Conservation (phyloP, 1,140 invertebrate species). For the Nephotettix cincticeps region DNA sequence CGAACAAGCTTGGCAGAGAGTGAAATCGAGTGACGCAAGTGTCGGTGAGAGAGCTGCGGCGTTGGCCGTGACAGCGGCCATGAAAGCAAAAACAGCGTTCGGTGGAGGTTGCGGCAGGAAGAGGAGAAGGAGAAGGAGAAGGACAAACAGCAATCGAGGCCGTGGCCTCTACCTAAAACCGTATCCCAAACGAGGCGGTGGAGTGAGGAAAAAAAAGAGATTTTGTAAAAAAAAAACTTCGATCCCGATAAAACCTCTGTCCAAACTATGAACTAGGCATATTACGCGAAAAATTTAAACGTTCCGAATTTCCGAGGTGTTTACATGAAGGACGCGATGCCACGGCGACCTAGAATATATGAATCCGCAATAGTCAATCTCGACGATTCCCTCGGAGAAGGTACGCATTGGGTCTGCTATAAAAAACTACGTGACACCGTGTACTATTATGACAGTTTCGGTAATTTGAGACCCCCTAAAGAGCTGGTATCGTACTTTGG, state of each 20-base stretch:
- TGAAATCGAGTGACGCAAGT: slow-evolving; percentile 45
- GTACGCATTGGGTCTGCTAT: slow-evolving; percentile 45
- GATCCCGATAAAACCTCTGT: slow-evolving; percentile 12
- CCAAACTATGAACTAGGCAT: slow-evolving; percentile 3
- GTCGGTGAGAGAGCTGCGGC: slow-evolving; percentile 44
- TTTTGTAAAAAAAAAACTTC: background rate
- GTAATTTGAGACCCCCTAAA: background rate
- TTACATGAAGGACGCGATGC: slow-evolving; percentile 30
- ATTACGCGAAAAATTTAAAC: background rate
- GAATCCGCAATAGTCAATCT: slow-evolving; percentile 44
- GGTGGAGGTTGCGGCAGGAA: slow-evolving; percentile 40
- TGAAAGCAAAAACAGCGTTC: slow-evolving; percentile 44
- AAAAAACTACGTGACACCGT: slow-evolving; percentile 33
- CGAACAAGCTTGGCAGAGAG: slow-evolving; percentile 45
- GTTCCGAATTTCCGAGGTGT: slow-evolving; percentile 32
- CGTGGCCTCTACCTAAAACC: slow-evolving; percentile 20
- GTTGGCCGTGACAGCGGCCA: slow-evolving; percentile 40
- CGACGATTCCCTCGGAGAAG: slow-evolving; percentile 35
- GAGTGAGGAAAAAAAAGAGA: slow-evolving; percentile 16
- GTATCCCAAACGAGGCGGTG: slow-evolving; percentile 13
- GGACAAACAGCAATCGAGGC: background rate
- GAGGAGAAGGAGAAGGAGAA: slow-evolving; percentile 26
- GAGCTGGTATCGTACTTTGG: slow-evolving; percentile 10
- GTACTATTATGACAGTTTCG: slow-evolving; percentile 10
- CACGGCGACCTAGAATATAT: slow-evolving; percentile 32